Evolutionary conservation across 2,888 invertebrate species (phyloP), one percentile per base, ranked within the genome.

Genomic region (Myopa tessellatipennis): DNA sequence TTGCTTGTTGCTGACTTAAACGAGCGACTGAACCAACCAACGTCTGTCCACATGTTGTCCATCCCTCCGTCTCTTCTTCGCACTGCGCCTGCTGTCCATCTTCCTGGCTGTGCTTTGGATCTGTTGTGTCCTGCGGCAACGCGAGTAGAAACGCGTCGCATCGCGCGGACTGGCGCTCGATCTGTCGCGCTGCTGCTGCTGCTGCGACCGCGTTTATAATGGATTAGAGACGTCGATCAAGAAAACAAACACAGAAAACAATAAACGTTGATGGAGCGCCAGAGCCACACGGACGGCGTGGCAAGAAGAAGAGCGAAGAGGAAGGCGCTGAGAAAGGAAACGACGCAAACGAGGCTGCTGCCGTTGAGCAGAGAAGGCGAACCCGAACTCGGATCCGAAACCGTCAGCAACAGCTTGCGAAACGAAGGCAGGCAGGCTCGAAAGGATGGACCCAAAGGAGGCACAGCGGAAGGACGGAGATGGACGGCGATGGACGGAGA

Each of bases 201-300:
- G 40, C 10, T 45, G 45, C 73, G 45, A 26, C 26, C 14, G 52
- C 68, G 40, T 69, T 34, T 69, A 69, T 58, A 75, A 75, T 75
- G 75, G 69, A 75, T 75, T 75, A 75, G 68, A 75, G 68, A 55
- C 69, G 75, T 75, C 75, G 75, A 75, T 75, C 69, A 69, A 60
- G 69, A 75, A 75, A 75, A 75, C 75, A 75, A 68, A 75, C 69
- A 75, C 16, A 68, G 75, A 75, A 74, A 74, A 74, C 52, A 74
- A 63, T 74, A 65, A 65, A 52, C 74, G 36, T 52, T 61, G 73
- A 73, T 61, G 61, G 61, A 61, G 72, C 60, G 61, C 61, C 61
- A 73, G 40, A 38, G 50, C 36, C 8, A 68, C 26, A 58, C 18
- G 55, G 55, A n/a, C 5, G 55, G 55, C 55, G 14, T 55, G 55